Base-by-base conservation (phyloP, 2,797 vertebrate genomes). In the Dendrocincla fuliginosa region DNA sequence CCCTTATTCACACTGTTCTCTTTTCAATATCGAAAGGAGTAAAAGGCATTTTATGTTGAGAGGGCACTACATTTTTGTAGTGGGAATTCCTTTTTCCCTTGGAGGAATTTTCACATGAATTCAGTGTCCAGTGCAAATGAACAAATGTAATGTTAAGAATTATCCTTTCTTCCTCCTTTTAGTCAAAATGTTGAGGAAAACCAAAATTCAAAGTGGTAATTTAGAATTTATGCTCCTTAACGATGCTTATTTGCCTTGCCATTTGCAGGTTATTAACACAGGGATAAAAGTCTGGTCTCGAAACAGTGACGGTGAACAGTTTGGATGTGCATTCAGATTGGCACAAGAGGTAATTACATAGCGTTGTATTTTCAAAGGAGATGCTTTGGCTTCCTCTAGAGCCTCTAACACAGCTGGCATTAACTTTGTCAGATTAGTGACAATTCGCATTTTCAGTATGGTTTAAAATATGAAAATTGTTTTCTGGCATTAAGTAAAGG, bases 201-300 rank as follows among this genome's bases (percentile, higher is more conserved):
- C 23, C 10, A 16, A 80, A 91, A 30, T 68, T 88, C n/a, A 56
- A 20, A 60, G 14, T 41, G 14, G 6, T 64, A 39, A 70, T 84
- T 87, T n/a, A 60, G 52, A 65, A 59, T 80, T 87, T 50, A 13
- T 63, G 11, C 14, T 70, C 8, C 8, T 44, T 55, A 68, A 23
- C 76, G 49, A 37, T 71, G 27, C 57, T 74, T 42, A 16, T 37
- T 90, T 60, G 32, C 32, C 84, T 90, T 92, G 39, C 24, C 3
- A 4, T 84, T 89, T 65, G 53, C 96, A 99, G 99, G 99, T 99
- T 71, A 99, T 99, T 95, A 99, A 99, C 97, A 99, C 99, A 0
- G 99, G 99, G 18, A 99, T 99, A 95, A 99, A 99, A 98, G 99
- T 99, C 76, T 99, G 98, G 98, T 99, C 98, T 95, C 98, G 99